Base-by-base conservation (phyloP, 2,888 invertebrate genomes). In the Eupithecia vulgata region DNA sequence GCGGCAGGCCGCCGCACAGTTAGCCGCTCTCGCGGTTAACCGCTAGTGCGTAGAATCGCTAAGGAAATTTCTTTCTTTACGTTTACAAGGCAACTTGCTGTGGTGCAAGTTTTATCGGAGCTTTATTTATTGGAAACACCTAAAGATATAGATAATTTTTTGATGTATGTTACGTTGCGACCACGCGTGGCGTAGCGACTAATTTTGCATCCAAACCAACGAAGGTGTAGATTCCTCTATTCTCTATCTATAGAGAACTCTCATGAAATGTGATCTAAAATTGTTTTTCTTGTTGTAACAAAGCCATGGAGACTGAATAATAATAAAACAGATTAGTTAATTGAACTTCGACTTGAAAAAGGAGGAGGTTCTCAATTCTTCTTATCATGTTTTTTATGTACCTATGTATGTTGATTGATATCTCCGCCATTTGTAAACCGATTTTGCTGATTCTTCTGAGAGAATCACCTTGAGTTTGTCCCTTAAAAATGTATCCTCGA, bases 281-380 rank as follows among this genome's bases (percentile, higher is more conserved):
- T 52, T 52, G 48, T 21, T 10, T 10, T n/a, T n/a, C 7, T 48
- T 17, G 0, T 7, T n/a, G 10, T 52, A 10, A n/a, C 10, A 4
- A 52, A 52, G 80, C 83, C 84, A 88, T 83, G 79, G 87, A 83
- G 86, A 84, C 78, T 85, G 83, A 83, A 81, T 42, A 82, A 81
- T 42, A 21, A 64, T 34, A 37, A 40, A 68, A 71, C 37, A 69
- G 17, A 59, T 75, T 69, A 40, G 68, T 68, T 68, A 65, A 72
- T 72, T 68, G 68, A 72, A n/a, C n/a, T n/a, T n/a, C n/a, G n/a
- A n/a, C n/a, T n/a, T n/a, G n/a, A n/a, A n/a, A n/a, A n/a, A n/a
- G n/a, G n/a, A n/a, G n/a, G n/a, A n/a, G n/a, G n/a, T n/a, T n/a
- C n/a, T n/a, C n/a, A n/a, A n/a, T n/a, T n/a, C n/a, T n/a, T n/a